These are phyloP conservation scores for Tenthredo livida DNA, from an alignment of 2,888 invertebrate species.

Conservation along the genomic window DNA sequence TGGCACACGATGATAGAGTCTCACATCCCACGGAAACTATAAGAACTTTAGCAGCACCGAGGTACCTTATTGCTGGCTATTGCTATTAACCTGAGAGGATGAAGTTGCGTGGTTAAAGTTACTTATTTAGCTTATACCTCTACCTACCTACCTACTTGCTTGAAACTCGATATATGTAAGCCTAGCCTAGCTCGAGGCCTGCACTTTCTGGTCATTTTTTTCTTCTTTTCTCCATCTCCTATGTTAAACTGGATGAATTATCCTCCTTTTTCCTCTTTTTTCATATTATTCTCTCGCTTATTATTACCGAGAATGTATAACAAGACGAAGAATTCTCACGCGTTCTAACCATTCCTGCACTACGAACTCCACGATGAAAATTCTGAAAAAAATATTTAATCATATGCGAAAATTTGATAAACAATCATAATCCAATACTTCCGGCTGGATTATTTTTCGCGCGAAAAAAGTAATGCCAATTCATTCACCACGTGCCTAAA, in stretches of 20 bases:
- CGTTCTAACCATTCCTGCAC: too few species aligned
- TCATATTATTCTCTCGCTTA: background rate
- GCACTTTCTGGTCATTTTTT: background rate
- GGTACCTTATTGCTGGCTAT: background rate
- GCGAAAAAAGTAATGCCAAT: background rate
- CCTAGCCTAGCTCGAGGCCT: background rate
- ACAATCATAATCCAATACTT: too few species aligned
- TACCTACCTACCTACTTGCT: background rate
- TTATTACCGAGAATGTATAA: background rate
- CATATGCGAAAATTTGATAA: too few species aligned
- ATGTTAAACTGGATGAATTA: background rate
- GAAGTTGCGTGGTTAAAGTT: background rate
- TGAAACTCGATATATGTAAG: constrained; percentile 3
- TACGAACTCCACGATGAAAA: too few species aligned
- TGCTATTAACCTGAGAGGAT: background rate
- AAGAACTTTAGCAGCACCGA: too few species aligned
- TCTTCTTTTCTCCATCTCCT: background rate
- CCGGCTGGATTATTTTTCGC: background rate
- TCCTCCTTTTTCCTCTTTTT: background rate
- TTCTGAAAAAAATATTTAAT: too few species aligned
- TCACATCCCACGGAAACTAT: background rate
- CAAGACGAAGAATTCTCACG: background rate
- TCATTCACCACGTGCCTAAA: background rate
- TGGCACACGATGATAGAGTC: background rate
- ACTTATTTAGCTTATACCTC: constrained; percentile 3